These are phyloP conservation scores for Cephus nigrinus DNA, from an alignment of 2,888 invertebrate species.

Conservation along the genomic window DNA sequence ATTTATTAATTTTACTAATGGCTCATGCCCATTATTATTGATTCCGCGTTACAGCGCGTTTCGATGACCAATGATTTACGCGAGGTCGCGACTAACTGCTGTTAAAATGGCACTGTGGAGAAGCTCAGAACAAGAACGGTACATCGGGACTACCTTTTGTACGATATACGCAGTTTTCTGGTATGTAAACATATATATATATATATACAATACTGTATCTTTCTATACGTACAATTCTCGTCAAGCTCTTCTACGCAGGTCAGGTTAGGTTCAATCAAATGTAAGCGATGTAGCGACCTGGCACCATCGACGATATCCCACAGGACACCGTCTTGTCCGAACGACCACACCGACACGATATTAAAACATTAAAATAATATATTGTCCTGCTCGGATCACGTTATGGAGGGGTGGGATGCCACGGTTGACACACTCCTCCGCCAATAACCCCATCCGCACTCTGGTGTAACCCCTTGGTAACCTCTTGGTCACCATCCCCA, in stretches of 20 bases:
- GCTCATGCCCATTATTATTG: conserved; percentile 67
- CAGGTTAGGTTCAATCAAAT: not conserved
- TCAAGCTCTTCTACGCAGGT: not conserved
- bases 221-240: not conserved
- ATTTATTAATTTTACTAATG: conserved; percentile 68
- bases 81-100: conserved; percentile 59
- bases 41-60: conserved; percentile 55
- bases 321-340: conserved; percentile 59
- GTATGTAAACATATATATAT: conserved; percentile 7
- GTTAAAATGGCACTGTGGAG: conserved; percentile 50
- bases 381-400: conserved; percentile 51
- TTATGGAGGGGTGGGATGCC: conserved; percentile 36
- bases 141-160: not conserved
- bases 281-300: conserved; percentile 15
- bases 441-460: conserved; percentile 47
- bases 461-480: conserved; percentile 11
- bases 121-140: not conserved
- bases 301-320: conserved; percentile 31
- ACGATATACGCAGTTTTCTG: not conserved
- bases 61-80: conserved; percentile 62
- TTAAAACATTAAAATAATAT: conserved; percentile 66
- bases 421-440: conserved; percentile 50
- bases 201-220: not conserved
- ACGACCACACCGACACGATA: conserved; percentile 63
- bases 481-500: not conserved